phyloP scores from a whole-genome alignment of 64 coral and sea anemone genomes.

The Actinia tenebrosa region DNA sequence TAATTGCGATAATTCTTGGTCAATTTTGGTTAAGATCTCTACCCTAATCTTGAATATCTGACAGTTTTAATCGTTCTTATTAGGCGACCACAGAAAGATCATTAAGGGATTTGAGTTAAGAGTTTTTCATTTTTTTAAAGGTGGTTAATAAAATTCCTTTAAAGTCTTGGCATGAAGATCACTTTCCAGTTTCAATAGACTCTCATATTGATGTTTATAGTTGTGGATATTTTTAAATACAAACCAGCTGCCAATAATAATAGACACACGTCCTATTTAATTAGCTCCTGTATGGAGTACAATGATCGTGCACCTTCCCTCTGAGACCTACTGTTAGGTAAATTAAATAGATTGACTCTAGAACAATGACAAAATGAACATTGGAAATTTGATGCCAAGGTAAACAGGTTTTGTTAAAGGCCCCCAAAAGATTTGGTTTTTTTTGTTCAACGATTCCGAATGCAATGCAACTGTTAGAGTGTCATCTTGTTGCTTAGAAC shows the following conservation, averaged over 20 bases:
- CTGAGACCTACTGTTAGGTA: not conserved
- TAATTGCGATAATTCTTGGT: not conserved
- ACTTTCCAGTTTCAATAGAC: not conserved
- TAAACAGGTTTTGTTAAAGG: constrained; percentile 2
- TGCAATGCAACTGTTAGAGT: constrained; percentile 4
- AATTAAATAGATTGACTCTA: constrained; percentile 26
- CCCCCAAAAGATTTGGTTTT: not conserved
- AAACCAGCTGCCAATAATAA: not conserved
- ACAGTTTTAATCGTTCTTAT: not conserved
- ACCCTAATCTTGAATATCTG: not conserved
- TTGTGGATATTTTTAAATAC: not conserved
- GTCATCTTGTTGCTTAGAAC: not conserved
- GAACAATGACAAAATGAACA: constrained; percentile 26
- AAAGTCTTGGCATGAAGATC: not conserved
- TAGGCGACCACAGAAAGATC: not conserved
- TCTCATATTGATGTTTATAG: not conserved
- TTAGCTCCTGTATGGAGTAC: not conserved
- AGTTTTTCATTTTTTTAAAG: not conserved
- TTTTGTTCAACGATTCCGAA: not conserved
- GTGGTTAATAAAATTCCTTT: not conserved
- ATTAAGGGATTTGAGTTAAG: not conserved
- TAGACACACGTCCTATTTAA: not conserved
- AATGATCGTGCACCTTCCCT: not conserved
- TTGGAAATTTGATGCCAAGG: constrained; percentile 8
- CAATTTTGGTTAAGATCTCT: not conserved